Evolutionary conservation across 1,140 invertebrate genomes (phyloP).

Genomic region (Drosophila tristis): DNA sequence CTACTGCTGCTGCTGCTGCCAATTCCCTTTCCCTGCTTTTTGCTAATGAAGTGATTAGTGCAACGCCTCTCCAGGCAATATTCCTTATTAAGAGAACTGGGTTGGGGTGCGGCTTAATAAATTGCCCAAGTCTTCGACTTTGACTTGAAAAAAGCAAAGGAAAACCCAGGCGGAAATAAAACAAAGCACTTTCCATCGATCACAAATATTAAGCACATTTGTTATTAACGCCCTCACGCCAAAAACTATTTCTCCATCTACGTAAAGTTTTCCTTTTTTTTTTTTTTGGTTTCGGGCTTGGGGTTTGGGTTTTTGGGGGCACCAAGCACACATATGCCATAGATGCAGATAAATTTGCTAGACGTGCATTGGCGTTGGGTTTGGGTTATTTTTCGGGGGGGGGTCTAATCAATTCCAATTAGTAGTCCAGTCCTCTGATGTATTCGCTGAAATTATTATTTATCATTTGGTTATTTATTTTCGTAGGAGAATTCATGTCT

Average conservation of each 20-base stretch:
- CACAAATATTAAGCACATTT: conserved; percentile 82
- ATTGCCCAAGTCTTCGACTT: conserved; percentile 53
- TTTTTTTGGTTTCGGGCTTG: background rate
- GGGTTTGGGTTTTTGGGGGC: conserved; percentile 11
- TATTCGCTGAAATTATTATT: conserved; percentile 82
- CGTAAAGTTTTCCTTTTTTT: conserved; percentile 36
- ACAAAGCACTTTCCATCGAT: conserved; percentile 80
- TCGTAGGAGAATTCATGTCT: conserved; percentile 21
- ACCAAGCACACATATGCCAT: conserved; percentile 71
- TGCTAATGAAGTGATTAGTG: conserved; percentile 82
- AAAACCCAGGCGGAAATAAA: conserved; percentile 54
- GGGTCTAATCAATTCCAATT: conserved; percentile 83
- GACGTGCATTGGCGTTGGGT: conserved; percentile 66
- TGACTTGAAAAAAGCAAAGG: background rate
- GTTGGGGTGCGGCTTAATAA: conserved; percentile 41
- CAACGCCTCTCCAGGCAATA: conserved; percentile 72
- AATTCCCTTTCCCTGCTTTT: background rate
- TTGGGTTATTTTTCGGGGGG: conserved; percentile 28
- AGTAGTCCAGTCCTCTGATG: conserved; percentile 80
- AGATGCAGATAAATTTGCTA: conserved; percentile 80
- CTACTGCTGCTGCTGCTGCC: conserved; percentile 13
- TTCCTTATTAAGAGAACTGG: conserved; percentile 51
- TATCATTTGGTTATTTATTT: conserved; percentile 81
- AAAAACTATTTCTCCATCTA: conserved; percentile 25
- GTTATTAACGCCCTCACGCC: conserved; percentile 56